Conservation (phyloP, 2,797 vertebrate genomes). For the Netta rufina region DNA sequence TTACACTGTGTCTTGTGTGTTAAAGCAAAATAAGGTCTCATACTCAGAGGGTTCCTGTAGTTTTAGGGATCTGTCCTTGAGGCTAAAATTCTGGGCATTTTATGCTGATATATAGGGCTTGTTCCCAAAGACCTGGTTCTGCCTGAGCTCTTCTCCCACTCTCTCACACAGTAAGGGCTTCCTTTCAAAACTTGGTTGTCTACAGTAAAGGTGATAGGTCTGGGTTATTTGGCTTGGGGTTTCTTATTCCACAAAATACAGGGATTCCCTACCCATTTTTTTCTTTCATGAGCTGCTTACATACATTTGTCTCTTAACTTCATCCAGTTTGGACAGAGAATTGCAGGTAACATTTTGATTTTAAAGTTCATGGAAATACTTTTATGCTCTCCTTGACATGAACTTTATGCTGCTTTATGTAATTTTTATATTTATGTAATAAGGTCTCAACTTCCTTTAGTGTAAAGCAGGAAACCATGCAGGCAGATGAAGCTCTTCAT, state of each 20-base stretch:
- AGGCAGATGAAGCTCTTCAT: not conserved
- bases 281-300: not conserved
- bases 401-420: constrained; percentile 5
- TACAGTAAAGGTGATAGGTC: not conserved
- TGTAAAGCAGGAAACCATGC: constrained; percentile 55
- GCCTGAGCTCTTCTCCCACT: not conserved
- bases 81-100: not conserved
- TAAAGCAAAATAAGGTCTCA: not conserved
- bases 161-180: not conserved
- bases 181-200: not conserved
- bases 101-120: not conserved
- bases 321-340: not conserved
- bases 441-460: constrained; percentile 43
- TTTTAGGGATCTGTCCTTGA: not conserved
- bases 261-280: not conserved
- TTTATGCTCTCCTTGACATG: not conserved
- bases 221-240: not conserved
- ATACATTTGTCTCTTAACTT: not conserved
- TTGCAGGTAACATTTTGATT: not conserved
- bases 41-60: not conserved
- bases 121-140: not conserved
- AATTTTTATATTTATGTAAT: constrained; percentile 40
- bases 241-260: not conserved
- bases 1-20: not conserved
- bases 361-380: constrained; percentile 34